Evolutionary conservation across 23 tunicate genomes (phyloP).

Genomic region (Trididemnum nubilum): DNA sequence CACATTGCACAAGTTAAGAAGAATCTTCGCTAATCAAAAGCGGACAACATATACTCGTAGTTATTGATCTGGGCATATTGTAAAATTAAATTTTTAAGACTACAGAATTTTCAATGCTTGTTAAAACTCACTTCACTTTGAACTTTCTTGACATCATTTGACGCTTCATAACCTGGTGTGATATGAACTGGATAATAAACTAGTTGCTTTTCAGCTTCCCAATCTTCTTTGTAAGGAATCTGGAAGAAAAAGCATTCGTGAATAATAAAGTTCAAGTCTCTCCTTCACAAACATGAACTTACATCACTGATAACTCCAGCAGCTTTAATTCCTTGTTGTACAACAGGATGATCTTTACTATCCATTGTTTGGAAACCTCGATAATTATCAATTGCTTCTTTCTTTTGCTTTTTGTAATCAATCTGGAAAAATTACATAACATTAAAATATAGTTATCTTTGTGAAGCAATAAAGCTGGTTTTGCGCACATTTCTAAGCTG

Average conservation of each 20-base stretch:
- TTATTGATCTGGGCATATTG: too few species aligned
- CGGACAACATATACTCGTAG: too few species aligned
- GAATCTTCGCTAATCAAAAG: too few species aligned
- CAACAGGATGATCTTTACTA: conserved; percentile 86
- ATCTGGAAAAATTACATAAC: conserved; percentile 12
- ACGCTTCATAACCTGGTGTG: conserved; percentile 92
- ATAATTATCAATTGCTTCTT: conserved; percentile 68
- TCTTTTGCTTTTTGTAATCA: conserved; percentile 70
- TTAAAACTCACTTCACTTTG: conserved; percentile 43
- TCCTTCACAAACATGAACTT: neutral
- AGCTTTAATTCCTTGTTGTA: conserved; percentile 65
- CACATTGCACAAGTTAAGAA: too few species aligned
- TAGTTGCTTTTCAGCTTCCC: conserved; percentile 88
- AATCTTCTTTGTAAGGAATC: conserved; percentile 82
- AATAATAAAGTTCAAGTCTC: too few species aligned
- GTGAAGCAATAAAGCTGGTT: too few species aligned
- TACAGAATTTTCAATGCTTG: too few species aligned
- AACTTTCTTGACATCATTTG: conserved; percentile 73
- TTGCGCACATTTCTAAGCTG: conserved; percentile 76
- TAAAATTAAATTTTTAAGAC: too few species aligned
- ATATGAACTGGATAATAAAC: conserved; percentile 97
- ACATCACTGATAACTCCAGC: conserved; percentile 51
- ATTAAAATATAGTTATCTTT: too few species aligned
- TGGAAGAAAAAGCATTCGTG: neutral
- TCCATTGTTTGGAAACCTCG: conserved; percentile 93